Evolutionary conservation across 2,888 invertebrate genomes (phyloP), one percentile per base, ranked within the genome.

Genomic region (Poecilus cupreus): DNA sequence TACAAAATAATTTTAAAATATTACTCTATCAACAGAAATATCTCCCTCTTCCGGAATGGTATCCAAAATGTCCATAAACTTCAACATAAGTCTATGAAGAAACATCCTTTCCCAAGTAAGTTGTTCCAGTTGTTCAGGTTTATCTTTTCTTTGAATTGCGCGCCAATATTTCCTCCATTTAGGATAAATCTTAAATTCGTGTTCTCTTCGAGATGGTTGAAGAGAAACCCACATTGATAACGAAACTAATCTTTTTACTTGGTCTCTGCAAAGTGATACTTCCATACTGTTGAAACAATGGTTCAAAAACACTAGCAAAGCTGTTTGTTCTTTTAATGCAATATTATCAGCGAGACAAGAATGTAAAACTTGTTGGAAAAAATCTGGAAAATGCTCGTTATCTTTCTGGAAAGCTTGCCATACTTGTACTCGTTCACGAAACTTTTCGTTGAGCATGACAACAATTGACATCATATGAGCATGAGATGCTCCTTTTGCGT

Each of bases 371-470:
- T 95, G 95, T 85, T 94, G 93, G 86, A 97, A 96, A 87, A 97
- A 96, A 0, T 92, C 93, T 0, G 94, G 91, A 88, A 97, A 97
- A 83, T 96, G 93, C 1, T 94, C 93, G 0, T 95, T 93, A 78
- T 93, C 91, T 84, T 94, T 94, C 82, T 95, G 93, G 86, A 98
- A 97, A 0, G 95, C 93, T 92, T 96, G 94, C 99, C 99, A 99
- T 2, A 98, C 97, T 82, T 96, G 96, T 6, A 99, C 98, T 76
- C 99, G 91, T 89, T 99, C 99, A 0, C 99, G 91, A 87, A 98
- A 98, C 89, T 99, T 99, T 88, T 99, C 99, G 90, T 99, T 99
- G 60, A 99, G 94, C 96, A 99, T 97, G 0, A 97, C 95, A n/a
- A 98, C 96, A 83, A 99, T 97, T 0, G 98, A 98, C 94, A 99